Evolutionary conservation across 1,140 invertebrate species (phyloP).

Genomic region (Trichonephila clavipes): DNA sequence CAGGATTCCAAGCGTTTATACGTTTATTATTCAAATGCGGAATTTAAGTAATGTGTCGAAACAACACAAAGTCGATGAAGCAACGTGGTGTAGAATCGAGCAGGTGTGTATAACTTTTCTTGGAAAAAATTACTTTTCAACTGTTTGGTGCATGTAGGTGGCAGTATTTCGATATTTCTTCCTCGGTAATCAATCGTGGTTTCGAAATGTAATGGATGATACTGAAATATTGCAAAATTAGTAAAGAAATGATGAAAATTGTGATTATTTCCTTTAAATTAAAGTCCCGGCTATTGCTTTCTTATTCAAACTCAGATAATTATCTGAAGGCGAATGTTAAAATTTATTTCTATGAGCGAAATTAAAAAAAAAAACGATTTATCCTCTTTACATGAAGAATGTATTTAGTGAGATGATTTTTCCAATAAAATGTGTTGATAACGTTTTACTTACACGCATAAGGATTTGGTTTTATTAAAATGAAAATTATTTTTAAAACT

Average conservation of each 20-base stretch:
- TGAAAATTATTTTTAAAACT: too few species aligned
- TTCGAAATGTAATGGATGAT: neutral
- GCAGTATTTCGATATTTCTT: neutral
- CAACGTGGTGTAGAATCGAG: neutral
- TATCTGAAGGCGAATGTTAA: too few species aligned
- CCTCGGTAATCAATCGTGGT: neutral
- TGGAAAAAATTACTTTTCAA: neutral
- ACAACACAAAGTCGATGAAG: neutral
- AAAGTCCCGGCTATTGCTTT: neutral
- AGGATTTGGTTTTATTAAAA: too few species aligned
- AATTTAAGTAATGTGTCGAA: neutral
- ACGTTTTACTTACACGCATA: too few species aligned
- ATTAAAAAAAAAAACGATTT: too few species aligned
- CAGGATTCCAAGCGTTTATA: neutral
- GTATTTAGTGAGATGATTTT: too few species aligned
- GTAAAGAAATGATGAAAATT: neutral
- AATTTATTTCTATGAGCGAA: too few species aligned
- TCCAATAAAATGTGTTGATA: too few species aligned
- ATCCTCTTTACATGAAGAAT: too few species aligned
- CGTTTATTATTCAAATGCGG: conserved; percentile 22
- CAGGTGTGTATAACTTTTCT: conserved; percentile 15
- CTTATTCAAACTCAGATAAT: too few species aligned
- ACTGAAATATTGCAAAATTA: neutral
- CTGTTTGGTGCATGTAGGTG: neutral
- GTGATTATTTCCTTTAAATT: neutral